These are phyloP conservation scores for Pseudorhombus dupliciocellatus DNA, from an alignment of 2,113 vertebrate genomes.

Conservation along the genomic window DNA sequence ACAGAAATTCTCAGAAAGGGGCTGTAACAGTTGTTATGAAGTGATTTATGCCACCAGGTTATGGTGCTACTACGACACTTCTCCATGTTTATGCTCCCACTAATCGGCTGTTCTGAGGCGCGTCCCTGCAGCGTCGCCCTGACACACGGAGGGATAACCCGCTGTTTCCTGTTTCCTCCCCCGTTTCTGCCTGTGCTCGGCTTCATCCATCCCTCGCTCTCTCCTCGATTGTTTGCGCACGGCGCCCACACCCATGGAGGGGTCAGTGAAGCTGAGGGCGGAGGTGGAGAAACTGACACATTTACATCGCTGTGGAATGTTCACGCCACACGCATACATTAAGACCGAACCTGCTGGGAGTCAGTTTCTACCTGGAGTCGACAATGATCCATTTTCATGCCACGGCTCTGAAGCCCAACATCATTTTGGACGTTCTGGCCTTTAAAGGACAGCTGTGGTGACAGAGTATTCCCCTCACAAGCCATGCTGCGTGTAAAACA, in stretches of 20 bases:
- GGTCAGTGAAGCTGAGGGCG: not conserved
- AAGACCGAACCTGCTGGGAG: not conserved
- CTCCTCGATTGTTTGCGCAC: not conserved
- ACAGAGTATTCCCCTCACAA: too few relatives aligned
- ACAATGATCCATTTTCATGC: not conserved
- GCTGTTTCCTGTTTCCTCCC: conserved; percentile 9
- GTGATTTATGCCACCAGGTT: too few relatives aligned
- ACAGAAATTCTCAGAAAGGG: too few relatives aligned
- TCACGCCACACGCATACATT: not conserved
- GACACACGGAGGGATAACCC: conserved; percentile 6
- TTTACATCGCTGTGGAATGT: not conserved
- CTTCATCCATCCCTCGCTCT: conserved; percentile 10
- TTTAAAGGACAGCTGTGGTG: too few relatives aligned
- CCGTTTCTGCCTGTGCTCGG: not conserved
- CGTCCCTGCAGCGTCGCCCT: not conserved
- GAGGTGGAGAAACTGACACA: not conserved
- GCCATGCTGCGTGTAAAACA: not conserved
- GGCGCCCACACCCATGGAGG: not conserved
- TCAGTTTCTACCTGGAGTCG: not conserved
- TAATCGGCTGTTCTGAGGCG: not conserved
- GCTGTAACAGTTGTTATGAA: too few relatives aligned
- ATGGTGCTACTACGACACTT: too few relatives aligned
- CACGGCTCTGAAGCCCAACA: not conserved
- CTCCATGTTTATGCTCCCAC: too few relatives aligned
- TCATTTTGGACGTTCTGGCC: too few relatives aligned